Evolutionary conservation across 2,113 vertebrate species (phyloP), one percentile per base, ranked within the genome.

Genomic region (Sporophila hypoxantha): DNA sequence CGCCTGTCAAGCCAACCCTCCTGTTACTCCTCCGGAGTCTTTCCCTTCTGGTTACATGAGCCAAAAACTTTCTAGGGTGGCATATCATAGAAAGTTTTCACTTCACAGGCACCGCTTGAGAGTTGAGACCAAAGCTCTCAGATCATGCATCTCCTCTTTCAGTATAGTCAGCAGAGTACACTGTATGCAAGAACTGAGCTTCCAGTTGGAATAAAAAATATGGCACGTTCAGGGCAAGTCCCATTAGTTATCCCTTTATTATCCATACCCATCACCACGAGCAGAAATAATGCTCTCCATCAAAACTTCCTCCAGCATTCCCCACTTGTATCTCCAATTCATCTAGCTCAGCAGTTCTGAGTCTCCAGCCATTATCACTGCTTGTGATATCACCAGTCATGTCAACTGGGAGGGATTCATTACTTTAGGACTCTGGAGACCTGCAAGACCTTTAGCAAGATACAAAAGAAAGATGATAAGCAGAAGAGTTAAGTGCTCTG

Each of bases 161-260:
- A 37, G 32, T 4, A 42, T 0, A 42, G 27, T 65, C 37, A 87
- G 25, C n/a, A 84, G 7, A 83, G 8, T 5, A 4, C 30, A 26
- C 19, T 25, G 23, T 4, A 27, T 14, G 9, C 41, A 60, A 56
- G 50, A 79, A 76, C 5, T 2, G 5, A 76, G 17, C 15, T 76
- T 47, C 39, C 27, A 23, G 22, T 29, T 1, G 10, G 16, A 56
- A 52, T 34, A 9, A 55, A 77, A 78, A 21, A 59, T 7, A 60
- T 0, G 0, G 32, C 29, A 69, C 3, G 17, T 34, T 19, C 69
- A 19, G 16, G 20, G 8, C 9, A 67, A 68, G 27, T 44, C 18
- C 67, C 14, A 21, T 52, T 6, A 61, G 13, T 67, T 89, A 62
- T 13, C 47, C 19, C 32, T 30, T 88, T 29, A 13, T 44, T 49